Conservation (phyloP, 35 echinoderm and acorn worm species). For the Hemicentrotus pulcherrimus region DNA sequence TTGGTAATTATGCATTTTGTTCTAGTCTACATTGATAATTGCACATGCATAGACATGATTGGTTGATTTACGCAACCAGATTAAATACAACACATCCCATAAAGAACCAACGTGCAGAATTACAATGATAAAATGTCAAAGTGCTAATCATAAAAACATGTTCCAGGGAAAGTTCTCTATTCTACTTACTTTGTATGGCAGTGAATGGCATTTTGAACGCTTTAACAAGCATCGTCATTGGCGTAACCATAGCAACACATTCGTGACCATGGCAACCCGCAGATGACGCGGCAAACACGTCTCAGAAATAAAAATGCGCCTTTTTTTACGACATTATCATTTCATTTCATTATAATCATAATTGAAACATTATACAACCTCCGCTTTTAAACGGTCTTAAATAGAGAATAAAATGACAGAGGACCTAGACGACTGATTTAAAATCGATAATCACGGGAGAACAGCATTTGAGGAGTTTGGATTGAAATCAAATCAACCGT, state of each 20-base stretch:
- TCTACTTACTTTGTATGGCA: slow-evolving; percentile 29
- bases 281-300: slow-evolving; percentile 38
- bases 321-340: not conserved
- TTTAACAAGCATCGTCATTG: slow-evolving; percentile 30
- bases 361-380: not conserved
- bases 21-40: slow-evolving; percentile 40
- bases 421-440: not conserved
- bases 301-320: slow-evolving; percentile 3
- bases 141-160: not conserved
- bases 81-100: not conserved
- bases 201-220: slow-evolving; percentile 46
- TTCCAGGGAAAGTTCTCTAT: not conserved
- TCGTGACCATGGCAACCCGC: slow-evolving; percentile 34
- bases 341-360: not conserved
- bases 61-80: not conserved
- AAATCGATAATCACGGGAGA: not conserved
- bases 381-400: not conserved
- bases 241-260: not conserved
- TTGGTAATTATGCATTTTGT: not conserved
- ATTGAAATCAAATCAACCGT: no score
- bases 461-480: no score
- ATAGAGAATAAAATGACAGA: not conserved
- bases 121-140: not conserved
- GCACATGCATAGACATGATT: slow-evolving; percentile 38
- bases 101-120: not conserved